Base-by-base conservation (phyloP, 2,888 invertebrate genomes). In the Thecocarcelia acutangulata region DNA sequence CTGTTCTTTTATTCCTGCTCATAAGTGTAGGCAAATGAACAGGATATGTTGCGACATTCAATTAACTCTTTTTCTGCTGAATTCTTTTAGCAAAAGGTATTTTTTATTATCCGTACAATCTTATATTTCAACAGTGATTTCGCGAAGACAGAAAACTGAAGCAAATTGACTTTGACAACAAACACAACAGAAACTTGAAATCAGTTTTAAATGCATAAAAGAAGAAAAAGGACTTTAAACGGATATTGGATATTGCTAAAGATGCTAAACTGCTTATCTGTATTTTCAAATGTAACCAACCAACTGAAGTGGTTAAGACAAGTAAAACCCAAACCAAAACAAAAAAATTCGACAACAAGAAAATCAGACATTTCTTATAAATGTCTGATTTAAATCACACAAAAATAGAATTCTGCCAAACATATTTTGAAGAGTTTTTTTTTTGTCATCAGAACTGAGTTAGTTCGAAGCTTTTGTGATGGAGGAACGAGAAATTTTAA, bases 171-270 rank as follows among this genome's bases (percentile, higher is more conserved):
- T 75, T 66, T 72, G 52, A 17, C 54, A 58, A 17, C 5, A 40
- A 56, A 40, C 48, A 44, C 19, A 64, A 59, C 44, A 44, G 40
- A 12, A 24, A 24, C 50, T 11, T 17, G 17, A 40, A 69, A 40
- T 42, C 19, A 50, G 44, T 46, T 50, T 59, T 68, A 19, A 33
- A 52, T 66, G 56, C 2, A 42, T 40, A 21, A 64, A 64, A 37
- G 24, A 78, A 73, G 19, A 46, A 46, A n/a, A 42, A 54, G 15
- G 40, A 58, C 11, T 46, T 56, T 52, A 76, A 73, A 64, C 58
- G 77, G 73, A 81, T 69, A 73, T 77, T 69, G 56, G 56, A 61
- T 64, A 46, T n/a, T n/a, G n/a, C n/a, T n/a, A n/a, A n/a, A n/a
- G n/a, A n/a, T n/a, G n/a, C 21, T 37, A 68, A 74, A 56, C 68